A percentile compares a stretch with the other conserved stretches of the same genome.
Evolutionary conservation across 2,113 vertebrate species (phyloP).

Genomic region (Pyxicephalus adspersus): DNA sequence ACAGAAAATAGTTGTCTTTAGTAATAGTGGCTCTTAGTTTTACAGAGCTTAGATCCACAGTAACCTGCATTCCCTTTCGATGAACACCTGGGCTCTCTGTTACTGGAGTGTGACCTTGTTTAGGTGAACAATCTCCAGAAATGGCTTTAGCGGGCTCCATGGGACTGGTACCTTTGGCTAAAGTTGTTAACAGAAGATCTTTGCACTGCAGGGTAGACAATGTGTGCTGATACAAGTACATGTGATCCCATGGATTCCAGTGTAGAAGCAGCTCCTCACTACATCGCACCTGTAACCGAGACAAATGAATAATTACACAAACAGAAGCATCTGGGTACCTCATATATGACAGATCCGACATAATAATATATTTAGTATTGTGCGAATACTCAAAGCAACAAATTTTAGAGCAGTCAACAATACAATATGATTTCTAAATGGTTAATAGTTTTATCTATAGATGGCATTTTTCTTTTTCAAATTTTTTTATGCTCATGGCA

Average conservation of each 20-base stretch:
- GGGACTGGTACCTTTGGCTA: slow-evolving; percentile 13
- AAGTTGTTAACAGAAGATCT: slow-evolving; percentile 61
- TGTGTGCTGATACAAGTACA: slow-evolving; percentile 91
- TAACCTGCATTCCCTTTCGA: slow-evolving; percentile 71
- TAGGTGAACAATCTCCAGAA: background rate
- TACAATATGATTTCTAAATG: no score
- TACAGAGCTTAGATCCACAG: slow-evolving; percentile 79
- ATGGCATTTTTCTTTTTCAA: no score
- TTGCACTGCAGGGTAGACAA: slow-evolving; percentile 79
- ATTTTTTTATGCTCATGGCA: no score
- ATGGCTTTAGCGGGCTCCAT: background rate
- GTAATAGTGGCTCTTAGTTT: slow-evolving; percentile 83
- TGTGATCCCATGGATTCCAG: slow-evolving; percentile 91
- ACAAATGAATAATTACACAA: slow-evolving; percentile 6
- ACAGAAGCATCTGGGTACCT: background rate
- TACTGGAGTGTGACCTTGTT: slow-evolving; percentile 17
- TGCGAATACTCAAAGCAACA: no score
- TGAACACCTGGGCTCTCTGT: slow-evolving; percentile 20
- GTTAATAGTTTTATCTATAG: no score
- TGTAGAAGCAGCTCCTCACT: slow-evolving; percentile 78
- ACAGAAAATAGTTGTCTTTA: slow-evolving; percentile 80
- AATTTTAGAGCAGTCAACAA: no score
- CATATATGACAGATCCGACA: background rate
- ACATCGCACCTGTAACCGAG: slow-evolving; percentile 75
- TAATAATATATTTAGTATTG: no score